Conservation (phyloP, 2,797 vertebrate species). For the Sebastes flavidus region DNA sequence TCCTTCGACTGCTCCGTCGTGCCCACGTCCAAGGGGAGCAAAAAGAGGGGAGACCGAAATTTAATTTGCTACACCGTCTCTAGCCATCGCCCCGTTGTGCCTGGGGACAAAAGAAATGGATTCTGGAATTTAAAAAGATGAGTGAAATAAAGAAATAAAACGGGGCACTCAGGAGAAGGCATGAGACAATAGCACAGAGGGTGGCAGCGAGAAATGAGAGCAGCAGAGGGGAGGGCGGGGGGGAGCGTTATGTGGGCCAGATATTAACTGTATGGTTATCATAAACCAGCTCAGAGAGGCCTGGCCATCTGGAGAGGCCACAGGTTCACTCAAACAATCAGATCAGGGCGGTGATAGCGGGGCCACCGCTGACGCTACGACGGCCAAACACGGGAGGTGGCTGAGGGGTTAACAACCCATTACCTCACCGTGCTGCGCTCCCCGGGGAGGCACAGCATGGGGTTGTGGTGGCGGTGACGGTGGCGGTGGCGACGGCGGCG, state of each 20-base stretch:
- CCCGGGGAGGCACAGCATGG: slow-evolving; percentile 20
- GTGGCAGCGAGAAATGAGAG: slow-evolving; percentile 71
- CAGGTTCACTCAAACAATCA: slow-evolving; percentile 67
- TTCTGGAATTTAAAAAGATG: slow-evolving; percentile 76
- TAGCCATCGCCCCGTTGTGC: slow-evolving; percentile 57
- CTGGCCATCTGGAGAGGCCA: slow-evolving; percentile 59
- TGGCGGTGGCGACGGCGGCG: background rate
- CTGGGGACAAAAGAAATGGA: slow-evolving; percentile 74
- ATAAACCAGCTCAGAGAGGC: slow-evolving; percentile 53
- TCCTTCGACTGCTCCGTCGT: slow-evolving; percentile 52
- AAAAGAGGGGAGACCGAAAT: slow-evolving; percentile 59
- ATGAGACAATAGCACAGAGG: slow-evolving; percentile 71
- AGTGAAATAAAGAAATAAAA: slow-evolving; percentile 76
- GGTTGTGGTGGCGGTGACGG: slow-evolving; percentile 7
- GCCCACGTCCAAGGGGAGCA: slow-evolving; percentile 62
- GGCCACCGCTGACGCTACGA: slow-evolving; percentile 26
- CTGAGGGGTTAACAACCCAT: slow-evolving; percentile 64
- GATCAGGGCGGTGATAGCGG: slow-evolving; percentile 43
- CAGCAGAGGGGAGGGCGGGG: slow-evolving; percentile 38
- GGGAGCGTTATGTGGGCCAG: slow-evolving; percentile 59
- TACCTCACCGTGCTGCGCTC: slow-evolving; percentile 52
- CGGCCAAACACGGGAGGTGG: slow-evolving; percentile 38
- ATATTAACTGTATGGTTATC: slow-evolving; percentile 71
- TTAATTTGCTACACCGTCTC: slow-evolving; percentile 76
- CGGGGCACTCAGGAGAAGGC: slow-evolving; percentile 53